Evolutionary conservation across 1,140 invertebrate genomes (phyloP).

Genomic region (Aphidius gifuensis): DNA sequence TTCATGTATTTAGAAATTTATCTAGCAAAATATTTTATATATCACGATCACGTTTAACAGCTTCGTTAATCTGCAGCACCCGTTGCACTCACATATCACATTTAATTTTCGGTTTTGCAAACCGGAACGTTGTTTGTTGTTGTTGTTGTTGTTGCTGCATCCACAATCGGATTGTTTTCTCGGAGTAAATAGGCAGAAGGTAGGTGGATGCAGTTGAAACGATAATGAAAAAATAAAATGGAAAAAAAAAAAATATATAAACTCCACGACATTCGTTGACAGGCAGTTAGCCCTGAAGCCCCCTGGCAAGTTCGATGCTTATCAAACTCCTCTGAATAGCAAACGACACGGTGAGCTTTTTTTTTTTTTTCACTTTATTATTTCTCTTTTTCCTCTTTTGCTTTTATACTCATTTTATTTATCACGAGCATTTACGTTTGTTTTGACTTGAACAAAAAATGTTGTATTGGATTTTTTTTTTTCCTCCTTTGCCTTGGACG

Average conservation of each 20-base stretch:
- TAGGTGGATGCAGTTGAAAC: background rate
- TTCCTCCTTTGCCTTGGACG: too few species aligned
- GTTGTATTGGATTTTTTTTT: background rate
- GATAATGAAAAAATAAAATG: background rate
- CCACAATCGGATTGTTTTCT: too few species aligned
- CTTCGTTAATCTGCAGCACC: too few species aligned
- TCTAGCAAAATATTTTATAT: too few species aligned
- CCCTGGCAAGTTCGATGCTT: conserved; percentile 19
- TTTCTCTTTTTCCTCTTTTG: background rate
- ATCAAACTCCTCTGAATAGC: conserved; percentile 16
- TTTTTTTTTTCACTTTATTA: background rate
- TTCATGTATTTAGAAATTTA: too few species aligned
- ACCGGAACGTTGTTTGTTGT: too few species aligned
- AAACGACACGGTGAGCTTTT: conserved; percentile 1
- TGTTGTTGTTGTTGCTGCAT: too few species aligned
- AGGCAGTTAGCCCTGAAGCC: conserved; percentile 22
- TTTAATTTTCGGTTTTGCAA: too few species aligned
- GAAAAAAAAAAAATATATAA: conserved; percentile 7
- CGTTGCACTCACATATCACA: too few species aligned
- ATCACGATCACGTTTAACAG: too few species aligned
- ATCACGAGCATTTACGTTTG: background rate
- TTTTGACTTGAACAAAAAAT: conserved; percentile 1
- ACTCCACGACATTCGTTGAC: conserved; percentile 17
- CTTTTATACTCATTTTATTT: background rate
- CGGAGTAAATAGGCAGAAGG: background rate